Percentiles rank a stretch among this genome's conserved stretches.
Conservation (phyloP, 2,888 invertebrate species). For the Fragum fragum region DNA sequence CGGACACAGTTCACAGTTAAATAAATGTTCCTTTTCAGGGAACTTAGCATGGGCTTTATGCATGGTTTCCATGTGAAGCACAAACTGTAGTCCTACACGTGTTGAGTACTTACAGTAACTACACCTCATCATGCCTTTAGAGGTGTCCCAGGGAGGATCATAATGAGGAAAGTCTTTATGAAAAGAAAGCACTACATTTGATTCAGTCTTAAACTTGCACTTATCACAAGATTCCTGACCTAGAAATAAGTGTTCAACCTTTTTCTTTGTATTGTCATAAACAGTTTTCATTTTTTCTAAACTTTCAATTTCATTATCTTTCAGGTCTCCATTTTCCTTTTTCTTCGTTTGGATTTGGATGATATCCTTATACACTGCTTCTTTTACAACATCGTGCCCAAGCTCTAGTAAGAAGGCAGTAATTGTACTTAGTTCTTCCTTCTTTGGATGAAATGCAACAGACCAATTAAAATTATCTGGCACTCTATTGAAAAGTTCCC, state of each 20-base stretch:
- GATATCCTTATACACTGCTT: slow-evolving; percentile 97
- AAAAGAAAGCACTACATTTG: slow-evolving; percentile 89
- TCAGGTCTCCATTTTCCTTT: slow-evolving; percentile 88
- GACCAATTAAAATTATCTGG: slow-evolving; percentile 76
- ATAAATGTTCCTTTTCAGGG: slow-evolving; percentile 94
- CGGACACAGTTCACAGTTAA: slow-evolving; percentile 97
- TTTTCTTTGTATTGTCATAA: slow-evolving; percentile 78
- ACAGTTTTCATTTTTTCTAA: slow-evolving; percentile 91
- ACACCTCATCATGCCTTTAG: slow-evolving; percentile 89
- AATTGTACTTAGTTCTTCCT: slow-evolving; percentile 75
- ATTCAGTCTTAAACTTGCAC: slow-evolving; percentile 80
- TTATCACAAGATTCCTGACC: slow-evolving; percentile 70
- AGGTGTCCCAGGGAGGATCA: slow-evolving; percentile 66
- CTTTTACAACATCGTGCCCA: slow-evolving; percentile 96
- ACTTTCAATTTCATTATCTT: slow-evolving; percentile 88
- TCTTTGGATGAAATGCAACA: slow-evolving; percentile 69
- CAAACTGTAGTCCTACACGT: slow-evolving; percentile 89
- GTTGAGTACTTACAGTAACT: slow-evolving; percentile 94
- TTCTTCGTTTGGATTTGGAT: slow-evolving; percentile 94
- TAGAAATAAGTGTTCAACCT: slow-evolving; percentile 76
- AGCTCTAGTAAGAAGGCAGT: slow-evolving; percentile 97
- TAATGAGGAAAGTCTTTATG: slow-evolving; percentile 89
- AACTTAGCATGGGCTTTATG: slow-evolving; percentile 94
- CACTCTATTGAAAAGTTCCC: slow-evolving; percentile 76
- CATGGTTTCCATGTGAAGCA: slow-evolving; percentile 96